Evolutionary conservation across 23 tunicate genomes (phyloP).

Genomic region (Styela clava): DNA sequence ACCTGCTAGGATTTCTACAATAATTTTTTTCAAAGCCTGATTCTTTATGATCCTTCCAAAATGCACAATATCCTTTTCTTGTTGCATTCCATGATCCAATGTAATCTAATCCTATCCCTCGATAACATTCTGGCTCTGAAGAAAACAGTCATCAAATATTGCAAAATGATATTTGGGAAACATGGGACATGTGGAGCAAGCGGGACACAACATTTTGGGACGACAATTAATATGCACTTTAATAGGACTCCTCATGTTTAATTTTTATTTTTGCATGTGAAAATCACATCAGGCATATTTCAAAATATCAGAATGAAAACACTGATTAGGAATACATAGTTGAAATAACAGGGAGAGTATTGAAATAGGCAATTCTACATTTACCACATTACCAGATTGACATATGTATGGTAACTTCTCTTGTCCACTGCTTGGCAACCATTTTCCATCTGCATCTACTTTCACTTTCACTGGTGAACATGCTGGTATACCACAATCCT

Average conservation of each 20-base stretch:
- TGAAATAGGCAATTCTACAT: too few relatives aligned
- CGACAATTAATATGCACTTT: too few relatives aligned
- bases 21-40: conserved; percentile 35
- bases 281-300: too few relatives aligned
- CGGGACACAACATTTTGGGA: too few relatives aligned
- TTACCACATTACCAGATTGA: conserved; percentile 79
- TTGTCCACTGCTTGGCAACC: conserved; percentile 46
- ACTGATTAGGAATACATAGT: too few relatives aligned
- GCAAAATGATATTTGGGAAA: background rate
- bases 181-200: too few relatives aligned
- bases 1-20: conserved; percentile 48
- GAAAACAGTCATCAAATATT: background rate
- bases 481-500: conserved; percentile 39
- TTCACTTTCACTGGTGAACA: conserved; percentile 61
- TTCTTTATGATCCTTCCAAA: conserved; percentile 54
- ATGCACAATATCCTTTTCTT: conserved; percentile 31
- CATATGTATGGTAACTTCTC: conserved; percentile 49
- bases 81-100: conserved; percentile 48
- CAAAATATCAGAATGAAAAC: too few relatives aligned
- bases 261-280: too few relatives aligned
- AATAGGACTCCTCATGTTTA: too few relatives aligned
- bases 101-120: conserved; percentile 55
- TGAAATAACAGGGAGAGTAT: too few relatives aligned
- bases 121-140: conserved; percentile 66
- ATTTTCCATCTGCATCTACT: conserved; percentile 44